Conservation (phyloP, 2,113 vertebrate species). For the Callopanchax toddi region DNA sequence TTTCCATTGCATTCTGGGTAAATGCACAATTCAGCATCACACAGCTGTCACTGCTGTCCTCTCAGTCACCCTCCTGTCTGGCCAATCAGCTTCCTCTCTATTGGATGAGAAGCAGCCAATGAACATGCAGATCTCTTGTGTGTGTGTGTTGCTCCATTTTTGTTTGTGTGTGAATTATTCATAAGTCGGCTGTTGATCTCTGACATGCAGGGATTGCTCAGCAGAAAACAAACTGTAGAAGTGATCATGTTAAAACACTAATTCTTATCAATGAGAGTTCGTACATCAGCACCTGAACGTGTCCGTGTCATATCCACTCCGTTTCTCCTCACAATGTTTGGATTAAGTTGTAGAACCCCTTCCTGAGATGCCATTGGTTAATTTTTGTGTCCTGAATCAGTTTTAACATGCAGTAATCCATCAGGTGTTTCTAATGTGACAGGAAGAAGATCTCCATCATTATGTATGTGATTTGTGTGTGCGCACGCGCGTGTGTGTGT, state of each 20-base stretch:
- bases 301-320: conserved; percentile 7
- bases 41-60: conserved; percentile 71
- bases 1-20: conserved; percentile 72
- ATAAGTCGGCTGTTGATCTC: conserved; percentile 47
- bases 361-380: conserved; percentile 20
- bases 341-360: background rate
- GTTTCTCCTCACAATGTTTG: conserved; percentile 17
- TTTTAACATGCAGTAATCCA: conserved; percentile 66
- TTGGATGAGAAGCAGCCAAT: conserved; percentile 48
- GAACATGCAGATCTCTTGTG: background rate
- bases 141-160: conserved; percentile 28
- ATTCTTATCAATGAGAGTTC: background rate
- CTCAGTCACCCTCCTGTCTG: conserved; percentile 63
- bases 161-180: conserved; percentile 61
- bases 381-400: conserved; percentile 41
- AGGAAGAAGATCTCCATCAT: conserved; percentile 38
- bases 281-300: background rate
- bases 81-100: conserved; percentile 50
- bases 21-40: conserved; percentile 68
- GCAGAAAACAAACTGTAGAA: conserved; percentile 37
- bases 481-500: conserved; percentile 15
- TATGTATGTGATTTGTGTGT: conserved; percentile 42
- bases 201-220: conserved; percentile 51
- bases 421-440: conserved; percentile 41
- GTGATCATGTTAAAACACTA: conserved; percentile 19